Conservation (phyloP, 1,140 invertebrate genomes). For the Bombus cullumanus region DNA sequence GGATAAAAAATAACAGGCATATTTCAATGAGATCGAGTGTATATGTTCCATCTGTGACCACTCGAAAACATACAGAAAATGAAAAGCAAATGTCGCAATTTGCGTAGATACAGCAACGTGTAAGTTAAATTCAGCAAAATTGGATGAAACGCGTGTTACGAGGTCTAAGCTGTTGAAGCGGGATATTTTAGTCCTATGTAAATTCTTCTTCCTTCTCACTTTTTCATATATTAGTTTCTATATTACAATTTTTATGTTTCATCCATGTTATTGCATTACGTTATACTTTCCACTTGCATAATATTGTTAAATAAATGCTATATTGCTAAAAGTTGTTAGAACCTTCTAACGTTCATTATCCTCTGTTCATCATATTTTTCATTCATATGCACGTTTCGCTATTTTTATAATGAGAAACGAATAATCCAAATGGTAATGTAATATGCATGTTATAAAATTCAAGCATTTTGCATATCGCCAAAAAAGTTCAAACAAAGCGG, state of each 20-base stretch:
- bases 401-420: too few relatives aligned
- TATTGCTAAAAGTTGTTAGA: background rate
- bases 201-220: background rate
- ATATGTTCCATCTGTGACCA: too few relatives aligned
- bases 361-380: background rate
- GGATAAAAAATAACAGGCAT: background rate
- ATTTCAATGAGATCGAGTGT: background rate
- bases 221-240: background rate
- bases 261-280: background rate
- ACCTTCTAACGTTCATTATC: too few relatives aligned
- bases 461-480: too few relatives aligned
- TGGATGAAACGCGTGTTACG: background rate
- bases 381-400: background rate
- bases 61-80: background rate
- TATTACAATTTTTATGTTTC: background rate
- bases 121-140: background rate
- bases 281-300: background rate
- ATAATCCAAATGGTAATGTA: too few relatives aligned
- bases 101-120: background rate
- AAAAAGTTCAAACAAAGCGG: too few relatives aligned
- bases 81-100: too few relatives aligned
- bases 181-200: background rate
- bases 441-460: too few relatives aligned
- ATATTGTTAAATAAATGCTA: background rate
- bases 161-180: background rate